Conservation (phyloP, 2,797 vertebrate genomes). For the Aphelocoma californica region DNA sequence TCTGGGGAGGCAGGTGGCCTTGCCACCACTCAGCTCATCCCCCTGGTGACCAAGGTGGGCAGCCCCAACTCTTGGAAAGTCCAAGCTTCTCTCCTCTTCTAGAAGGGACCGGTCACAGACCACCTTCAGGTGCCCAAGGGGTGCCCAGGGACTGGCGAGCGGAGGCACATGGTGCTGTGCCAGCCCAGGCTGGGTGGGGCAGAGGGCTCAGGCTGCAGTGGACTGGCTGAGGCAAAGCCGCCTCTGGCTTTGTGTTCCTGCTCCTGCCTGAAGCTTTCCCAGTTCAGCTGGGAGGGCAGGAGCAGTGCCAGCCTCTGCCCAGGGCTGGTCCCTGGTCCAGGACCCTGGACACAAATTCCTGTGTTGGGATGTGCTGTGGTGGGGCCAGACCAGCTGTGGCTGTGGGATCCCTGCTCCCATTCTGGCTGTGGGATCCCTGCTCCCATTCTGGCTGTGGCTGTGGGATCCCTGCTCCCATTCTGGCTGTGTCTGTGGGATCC, state of each 20-base stretch:
- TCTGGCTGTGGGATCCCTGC: background rate
- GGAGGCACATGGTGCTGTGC: rapidly evolving
- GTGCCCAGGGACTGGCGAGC: background rate
- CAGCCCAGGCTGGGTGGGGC: background rate
- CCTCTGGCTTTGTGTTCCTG: background rate
- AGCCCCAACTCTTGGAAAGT: background rate
- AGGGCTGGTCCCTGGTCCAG: background rate
- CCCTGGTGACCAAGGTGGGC: background rate
- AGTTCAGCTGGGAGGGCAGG: background rate
- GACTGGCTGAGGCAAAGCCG: background rate
- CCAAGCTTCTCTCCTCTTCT: background rate
- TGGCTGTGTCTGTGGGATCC: background rate
- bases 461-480: background rate
- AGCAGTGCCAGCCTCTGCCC: background rate
- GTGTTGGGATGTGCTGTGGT: background rate
- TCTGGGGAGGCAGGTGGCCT: background rate
- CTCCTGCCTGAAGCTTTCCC: background rate
- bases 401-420: background rate
- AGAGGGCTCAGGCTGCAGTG: background rate
- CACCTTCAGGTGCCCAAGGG: background rate
- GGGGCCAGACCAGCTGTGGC: background rate
- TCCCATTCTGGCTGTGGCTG: background rate
- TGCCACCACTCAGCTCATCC: background rate
- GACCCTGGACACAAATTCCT: background rate
- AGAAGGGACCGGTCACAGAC: rapidly evolving